Percentiles rank a stretch among this genome's conserved stretches.
These are phyloP conservation scores for Channa striata DNA, from an alignment of 2,797 vertebrate species.

Conservation along the genomic window DNA sequence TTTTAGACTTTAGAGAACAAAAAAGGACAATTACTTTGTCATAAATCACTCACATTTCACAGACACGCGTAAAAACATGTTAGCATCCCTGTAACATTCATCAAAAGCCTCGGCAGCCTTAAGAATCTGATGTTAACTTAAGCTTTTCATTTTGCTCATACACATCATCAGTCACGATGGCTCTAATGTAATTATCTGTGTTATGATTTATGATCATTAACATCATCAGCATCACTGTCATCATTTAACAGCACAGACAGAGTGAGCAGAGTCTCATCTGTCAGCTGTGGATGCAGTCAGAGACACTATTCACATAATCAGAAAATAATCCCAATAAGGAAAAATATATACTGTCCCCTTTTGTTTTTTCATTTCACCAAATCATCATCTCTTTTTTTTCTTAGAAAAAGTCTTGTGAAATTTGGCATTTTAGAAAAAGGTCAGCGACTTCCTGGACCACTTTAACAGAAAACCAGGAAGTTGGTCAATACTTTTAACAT, in stretches of 20 bases:
- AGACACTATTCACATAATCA: too few species aligned
- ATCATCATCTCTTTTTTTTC: too few species aligned
- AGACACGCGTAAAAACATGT: not conserved
- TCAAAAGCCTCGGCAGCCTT: conserved; percentile 13
- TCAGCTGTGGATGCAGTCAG: conserved; percentile 31
- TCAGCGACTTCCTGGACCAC: too few species aligned
- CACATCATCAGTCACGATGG: conserved; percentile 45
- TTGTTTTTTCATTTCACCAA: too few species aligned
- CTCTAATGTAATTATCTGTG: conserved; percentile 41
- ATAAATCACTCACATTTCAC: not conserved
- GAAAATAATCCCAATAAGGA: too few species aligned
- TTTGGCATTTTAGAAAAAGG: too few species aligned
- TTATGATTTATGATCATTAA: conserved; percentile 50
- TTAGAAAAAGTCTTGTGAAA: too few species aligned
- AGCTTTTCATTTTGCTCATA: conserved; percentile 37
- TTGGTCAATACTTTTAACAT: too few species aligned
- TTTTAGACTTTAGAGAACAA: not conserved
- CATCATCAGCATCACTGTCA: conserved; percentile 31
- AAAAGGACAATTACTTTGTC: not conserved
- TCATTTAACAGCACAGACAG: conserved; percentile 25
- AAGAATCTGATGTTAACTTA: conserved; percentile 12
- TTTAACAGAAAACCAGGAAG: too few species aligned
- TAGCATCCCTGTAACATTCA: not conserved
- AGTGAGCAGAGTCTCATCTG: conserved; percentile 25
- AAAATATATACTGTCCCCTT: too few species aligned